These are phyloP conservation scores for Stenurella melanura DNA, from an alignment of 2,888 invertebrate species.

Conservation along the genomic window DNA sequence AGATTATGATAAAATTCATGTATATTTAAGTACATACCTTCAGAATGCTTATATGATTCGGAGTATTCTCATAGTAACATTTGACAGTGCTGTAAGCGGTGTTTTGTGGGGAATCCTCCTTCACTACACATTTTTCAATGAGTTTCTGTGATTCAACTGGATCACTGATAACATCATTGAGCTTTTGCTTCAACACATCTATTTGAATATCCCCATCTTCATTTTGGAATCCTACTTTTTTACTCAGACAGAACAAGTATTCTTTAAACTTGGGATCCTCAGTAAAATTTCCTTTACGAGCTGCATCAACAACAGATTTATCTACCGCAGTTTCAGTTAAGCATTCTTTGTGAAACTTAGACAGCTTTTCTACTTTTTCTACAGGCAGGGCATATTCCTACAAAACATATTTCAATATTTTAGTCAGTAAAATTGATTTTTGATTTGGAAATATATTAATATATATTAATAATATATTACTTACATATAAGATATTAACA, in stretches of 20 bases:
- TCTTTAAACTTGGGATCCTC: constrained; percentile 51
- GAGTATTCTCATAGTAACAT: constrained; percentile 49
- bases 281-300: constrained; percentile 41
- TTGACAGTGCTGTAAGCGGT: constrained; percentile 50
- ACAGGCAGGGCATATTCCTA: constrained; percentile 30
- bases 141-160: constrained; percentile 42
- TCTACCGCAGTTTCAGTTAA: constrained; percentile 45
- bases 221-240: constrained; percentile 49
- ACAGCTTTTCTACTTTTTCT: constrained; percentile 33
- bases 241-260: constrained; percentile 47
- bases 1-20: not conserved
- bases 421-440: not conserved
- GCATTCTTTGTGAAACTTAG: constrained; percentile 49
- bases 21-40: constrained; percentile 31
- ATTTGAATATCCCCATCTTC: constrained; percentile 41
- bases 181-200: constrained; percentile 39
- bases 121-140: constrained; percentile 48
- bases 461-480: too few species aligned
- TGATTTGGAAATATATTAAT: too few species aligned
- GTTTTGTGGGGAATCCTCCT: constrained; percentile 51
- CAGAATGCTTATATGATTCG: constrained; percentile 38
- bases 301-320: constrained; percentile 26
- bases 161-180: constrained; percentile 32
- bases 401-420: not conserved
- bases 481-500: constrained; percentile 1